Percentiles rank a stretch among this genome's conserved stretches.
Evolutionary conservation across 2,888 invertebrate species (phyloP).

Genomic region (Cheilosia soror): DNA sequence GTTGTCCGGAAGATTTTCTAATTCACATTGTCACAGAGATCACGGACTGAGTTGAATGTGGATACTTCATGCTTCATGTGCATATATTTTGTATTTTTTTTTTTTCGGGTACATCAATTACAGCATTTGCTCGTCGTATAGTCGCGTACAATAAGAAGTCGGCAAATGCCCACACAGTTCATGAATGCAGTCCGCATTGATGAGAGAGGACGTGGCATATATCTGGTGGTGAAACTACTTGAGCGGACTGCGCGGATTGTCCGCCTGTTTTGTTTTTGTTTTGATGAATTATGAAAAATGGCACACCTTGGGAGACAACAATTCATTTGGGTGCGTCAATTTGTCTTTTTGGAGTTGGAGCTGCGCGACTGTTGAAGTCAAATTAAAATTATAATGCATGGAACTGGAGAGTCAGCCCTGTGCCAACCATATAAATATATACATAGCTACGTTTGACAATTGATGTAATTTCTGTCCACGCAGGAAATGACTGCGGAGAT

Average conservation of each 20-base stretch:
- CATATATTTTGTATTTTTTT: neutral
- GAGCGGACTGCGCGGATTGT: constrained; percentile 66
- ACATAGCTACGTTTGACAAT: constrained; percentile 63
- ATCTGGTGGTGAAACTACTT: constrained; percentile 32
- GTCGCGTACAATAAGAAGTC: constrained; percentile 28
- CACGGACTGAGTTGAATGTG: constrained; percentile 45
- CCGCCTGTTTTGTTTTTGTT: constrained; percentile 73
- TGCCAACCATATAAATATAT: constrained; percentile 14
- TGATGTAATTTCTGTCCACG: constrained; percentile 75
- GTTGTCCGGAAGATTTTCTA: constrained; percentile 63
- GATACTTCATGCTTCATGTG: constrained; percentile 30
- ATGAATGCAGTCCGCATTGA: constrained; percentile 67
- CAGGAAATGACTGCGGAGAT: constrained; percentile 53
- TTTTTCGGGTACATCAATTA: constrained; percentile 59
- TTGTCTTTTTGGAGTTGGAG: constrained; percentile 52
- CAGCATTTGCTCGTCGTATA: constrained; percentile 9
- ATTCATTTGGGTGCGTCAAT: constrained; percentile 75
- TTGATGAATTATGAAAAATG: constrained; percentile 76
- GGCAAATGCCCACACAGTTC: constrained; percentile 68
- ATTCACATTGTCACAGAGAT: constrained; percentile 70
- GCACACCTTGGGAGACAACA: constrained; percentile 74
- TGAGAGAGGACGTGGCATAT: constrained; percentile 44
- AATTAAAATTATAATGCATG: constrained; percentile 64
- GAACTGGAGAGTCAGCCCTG: constrained; percentile 36
- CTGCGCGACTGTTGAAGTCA: constrained; percentile 30